Evolutionary conservation across 2,113 vertebrate species (phyloP).

Genomic region (Cyprinodon brontotheroides): DNA sequence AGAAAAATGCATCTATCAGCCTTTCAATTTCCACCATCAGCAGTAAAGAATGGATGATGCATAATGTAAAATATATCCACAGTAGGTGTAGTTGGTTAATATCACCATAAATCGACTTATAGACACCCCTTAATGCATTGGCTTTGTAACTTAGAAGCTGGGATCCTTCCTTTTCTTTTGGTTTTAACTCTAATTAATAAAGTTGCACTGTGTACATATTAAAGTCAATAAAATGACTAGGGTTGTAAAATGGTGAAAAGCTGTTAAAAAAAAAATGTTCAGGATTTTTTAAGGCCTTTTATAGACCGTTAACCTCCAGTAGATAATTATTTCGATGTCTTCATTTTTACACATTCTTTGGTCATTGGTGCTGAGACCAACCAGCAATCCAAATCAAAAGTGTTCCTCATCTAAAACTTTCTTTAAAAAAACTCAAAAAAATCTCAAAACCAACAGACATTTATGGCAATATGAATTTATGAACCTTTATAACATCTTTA

Average conservation of each 20-base stretch:
- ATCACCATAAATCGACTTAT: conserved; percentile 4
- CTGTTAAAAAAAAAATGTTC: neutral
- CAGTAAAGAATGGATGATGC: neutral
- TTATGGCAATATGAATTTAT: neutral
- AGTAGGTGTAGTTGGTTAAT: neutral
- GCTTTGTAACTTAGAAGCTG: neutral
- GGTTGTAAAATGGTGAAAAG: neutral
- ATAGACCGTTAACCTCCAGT: neutral
- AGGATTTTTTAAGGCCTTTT: neutral
- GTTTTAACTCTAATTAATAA: neutral
- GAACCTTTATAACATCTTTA: neutral
- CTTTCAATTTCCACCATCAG: conserved; percentile 33
- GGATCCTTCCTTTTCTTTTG: conserved; percentile 6
- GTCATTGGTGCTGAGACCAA: too few species aligned
- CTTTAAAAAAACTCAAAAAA: neutral
- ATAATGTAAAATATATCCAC: neutral
- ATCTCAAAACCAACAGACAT: neutral
- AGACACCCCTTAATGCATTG: neutral
- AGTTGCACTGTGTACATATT: conserved; percentile 5
- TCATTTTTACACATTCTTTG: neutral
- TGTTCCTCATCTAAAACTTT: neutral
- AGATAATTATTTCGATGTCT: neutral
- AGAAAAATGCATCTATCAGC: conserved; percentile 7
- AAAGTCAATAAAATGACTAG: neutral
- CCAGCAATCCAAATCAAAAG: neutral